Evolutionary conservation across 2,888 invertebrate species (phyloP).

Genomic region (Acronicta psi): DNA sequence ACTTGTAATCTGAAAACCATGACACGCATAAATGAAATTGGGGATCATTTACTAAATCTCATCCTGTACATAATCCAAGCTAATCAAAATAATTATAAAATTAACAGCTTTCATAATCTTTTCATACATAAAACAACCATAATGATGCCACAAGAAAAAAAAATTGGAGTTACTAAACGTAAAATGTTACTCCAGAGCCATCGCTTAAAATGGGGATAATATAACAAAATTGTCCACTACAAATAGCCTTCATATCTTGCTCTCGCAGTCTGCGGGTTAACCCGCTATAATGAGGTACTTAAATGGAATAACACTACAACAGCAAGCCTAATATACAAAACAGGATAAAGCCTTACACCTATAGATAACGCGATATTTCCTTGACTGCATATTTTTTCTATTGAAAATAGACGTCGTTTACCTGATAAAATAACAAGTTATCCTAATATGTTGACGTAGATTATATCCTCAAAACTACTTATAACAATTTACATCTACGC

Average conservation of each 20-base stretch:
- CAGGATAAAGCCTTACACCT: background rate
- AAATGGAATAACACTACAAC: constrained; percentile 11
- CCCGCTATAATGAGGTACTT: constrained; percentile 23
- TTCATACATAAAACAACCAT: too few species aligned
- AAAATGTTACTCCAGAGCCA: background rate
- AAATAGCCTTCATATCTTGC: constrained; percentile 1
- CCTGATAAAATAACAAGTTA: too few species aligned
- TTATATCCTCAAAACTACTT: too few species aligned
- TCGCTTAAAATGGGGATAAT: background rate
- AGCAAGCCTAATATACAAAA: constrained; percentile 20
- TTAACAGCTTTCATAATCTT: constrained; percentile 33
- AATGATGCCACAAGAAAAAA: too few species aligned
- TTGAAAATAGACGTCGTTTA: background rate
- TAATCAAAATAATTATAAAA: constrained; percentile 15
- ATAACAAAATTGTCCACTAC: background rate
- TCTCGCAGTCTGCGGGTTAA: background rate
- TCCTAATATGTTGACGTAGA: too few species aligned
- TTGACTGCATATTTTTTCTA: constrained; percentile 7
- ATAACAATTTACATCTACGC: too few species aligned
- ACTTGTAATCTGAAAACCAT: too few species aligned
- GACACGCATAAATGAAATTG: constrained; percentile 20
- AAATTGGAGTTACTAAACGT: too few species aligned
- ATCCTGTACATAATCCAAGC: constrained; percentile 20
- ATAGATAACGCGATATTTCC: constrained; percentile 4
- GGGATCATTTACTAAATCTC: constrained; percentile 28